A percentile compares a stretch with the other conserved stretches of the same genome.
Evolutionary conservation across 2,797 vertebrate species (phyloP).

Genomic region (Pantherophis vulpinus): DNA sequence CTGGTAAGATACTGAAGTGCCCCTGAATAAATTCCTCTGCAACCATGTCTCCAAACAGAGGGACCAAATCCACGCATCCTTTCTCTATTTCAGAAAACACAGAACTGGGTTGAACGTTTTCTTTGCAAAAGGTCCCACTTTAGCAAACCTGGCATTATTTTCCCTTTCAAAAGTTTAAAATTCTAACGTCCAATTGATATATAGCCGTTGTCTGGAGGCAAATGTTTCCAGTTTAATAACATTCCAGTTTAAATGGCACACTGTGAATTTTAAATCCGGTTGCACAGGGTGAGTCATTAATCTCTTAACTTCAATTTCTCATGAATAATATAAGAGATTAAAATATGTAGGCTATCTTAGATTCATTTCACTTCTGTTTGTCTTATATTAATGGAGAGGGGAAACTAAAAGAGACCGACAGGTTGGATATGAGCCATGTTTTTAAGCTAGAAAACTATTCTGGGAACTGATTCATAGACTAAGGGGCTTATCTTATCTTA

Average conservation of each 20-base stretch:
- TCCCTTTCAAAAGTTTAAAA: neutral
- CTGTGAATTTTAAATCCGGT: neutral
- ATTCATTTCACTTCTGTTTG: neutral
- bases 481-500: neutral
- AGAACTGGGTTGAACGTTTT: neutral
- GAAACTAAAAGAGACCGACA: too few relatives aligned
- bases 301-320: neutral
- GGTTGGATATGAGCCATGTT: neutral
- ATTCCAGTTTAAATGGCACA: neutral
- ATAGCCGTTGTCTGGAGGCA: neutral
- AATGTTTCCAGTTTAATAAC: neutral
- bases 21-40: neutral
- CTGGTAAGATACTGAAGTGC: neutral
- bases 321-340: neutral
- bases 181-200: neutral
- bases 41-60: neutral
- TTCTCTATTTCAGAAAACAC: neutral
- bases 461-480: neutral
- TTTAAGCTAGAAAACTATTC: neutral
- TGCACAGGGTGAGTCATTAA: neutral
- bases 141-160: neutral
- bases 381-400: neutral
- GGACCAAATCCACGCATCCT: neutral
- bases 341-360: neutral
- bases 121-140: neutral